Percentiles rank a stretch among this genome's conserved stretches.
phyloP scores from a whole-genome alignment of 2,113 vertebrate species.

The Illadopsis cleaveri region DNA sequence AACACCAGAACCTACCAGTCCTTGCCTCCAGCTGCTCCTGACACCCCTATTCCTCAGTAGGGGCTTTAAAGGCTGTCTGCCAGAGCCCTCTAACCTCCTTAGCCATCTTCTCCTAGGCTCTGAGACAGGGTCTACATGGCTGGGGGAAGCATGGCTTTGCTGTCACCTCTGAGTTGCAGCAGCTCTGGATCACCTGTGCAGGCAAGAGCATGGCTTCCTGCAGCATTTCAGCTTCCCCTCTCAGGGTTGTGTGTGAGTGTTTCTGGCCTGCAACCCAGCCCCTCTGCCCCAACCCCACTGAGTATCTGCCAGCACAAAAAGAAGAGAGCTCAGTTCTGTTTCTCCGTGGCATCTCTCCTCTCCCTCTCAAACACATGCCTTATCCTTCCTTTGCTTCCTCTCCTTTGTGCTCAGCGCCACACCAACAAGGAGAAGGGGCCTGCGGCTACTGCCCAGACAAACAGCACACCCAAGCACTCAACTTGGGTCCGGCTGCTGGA shows the following conservation, averaged over 20 bases:
- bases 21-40: not conserved
- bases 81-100: not conserved
- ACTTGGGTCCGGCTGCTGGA: not conserved
- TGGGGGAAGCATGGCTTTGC: not conserved
- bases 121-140: not conserved
- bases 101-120: not conserved
- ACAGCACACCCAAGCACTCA: not conserved
- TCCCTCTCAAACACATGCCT: not conserved
- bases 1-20: not conserved
- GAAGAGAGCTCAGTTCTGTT: not conserved
- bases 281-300: not conserved
- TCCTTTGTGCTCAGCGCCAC: rapidly evolving
- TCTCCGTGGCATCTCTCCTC: not conserved
- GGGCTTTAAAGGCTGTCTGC: not conserved
- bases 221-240: not conserved
- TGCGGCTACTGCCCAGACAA: not conserved
- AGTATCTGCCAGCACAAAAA: not conserved
- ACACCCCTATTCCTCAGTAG: not conserved
- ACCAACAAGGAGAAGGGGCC: not conserved
- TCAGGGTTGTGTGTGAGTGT: not conserved
- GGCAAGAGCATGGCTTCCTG: not conserved
- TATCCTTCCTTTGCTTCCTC: not conserved
- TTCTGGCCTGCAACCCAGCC: not conserved
- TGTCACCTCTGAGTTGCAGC: not conserved
- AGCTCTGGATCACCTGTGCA: not conserved